Evolutionary conservation across 2,113 vertebrate species (phyloP).

Genomic region (Rhinogobius similis): DNA sequence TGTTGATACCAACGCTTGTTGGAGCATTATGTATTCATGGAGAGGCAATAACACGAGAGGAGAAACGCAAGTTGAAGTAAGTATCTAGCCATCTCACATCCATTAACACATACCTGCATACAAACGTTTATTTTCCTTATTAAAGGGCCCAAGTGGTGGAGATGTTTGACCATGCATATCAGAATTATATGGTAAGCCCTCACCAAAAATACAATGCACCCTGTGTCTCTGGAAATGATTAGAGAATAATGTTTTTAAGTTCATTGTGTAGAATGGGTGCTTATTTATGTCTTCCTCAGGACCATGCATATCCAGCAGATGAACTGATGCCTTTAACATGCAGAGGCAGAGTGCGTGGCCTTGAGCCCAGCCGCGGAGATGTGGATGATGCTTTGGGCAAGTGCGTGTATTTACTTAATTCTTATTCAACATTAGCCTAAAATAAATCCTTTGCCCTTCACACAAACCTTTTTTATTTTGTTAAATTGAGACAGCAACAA

Average conservation of each 20-base stretch:
- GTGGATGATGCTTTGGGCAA: constrained; percentile 96
- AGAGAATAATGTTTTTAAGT: too few relatives aligned
- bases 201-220: neutral
- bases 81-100: neutral
- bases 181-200: constrained; percentile 95
- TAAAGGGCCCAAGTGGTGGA: constrained; percentile 95
- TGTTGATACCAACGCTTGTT: constrained; percentile 59
- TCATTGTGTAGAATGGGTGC: neutral
- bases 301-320: constrained; percentile 97
- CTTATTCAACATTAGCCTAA: neutral
- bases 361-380: constrained; percentile 95
- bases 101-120: neutral
- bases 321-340: constrained; percentile 99
- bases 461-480: neutral
- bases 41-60: constrained; percentile 74
- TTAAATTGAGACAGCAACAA: neutral
- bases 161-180: constrained; percentile 99
- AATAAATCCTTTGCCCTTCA: neutral
- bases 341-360: constrained; percentile 92
- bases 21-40: constrained; percentile 54
- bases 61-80: constrained; percentile 76
- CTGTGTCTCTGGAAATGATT: neutral
- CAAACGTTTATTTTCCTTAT: neutral
- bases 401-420: constrained; percentile 76
- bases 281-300: constrained; percentile 72